Evolutionary conservation across 1,140 invertebrate species (phyloP).

Genomic region (Drosophila sechellia): DNA sequence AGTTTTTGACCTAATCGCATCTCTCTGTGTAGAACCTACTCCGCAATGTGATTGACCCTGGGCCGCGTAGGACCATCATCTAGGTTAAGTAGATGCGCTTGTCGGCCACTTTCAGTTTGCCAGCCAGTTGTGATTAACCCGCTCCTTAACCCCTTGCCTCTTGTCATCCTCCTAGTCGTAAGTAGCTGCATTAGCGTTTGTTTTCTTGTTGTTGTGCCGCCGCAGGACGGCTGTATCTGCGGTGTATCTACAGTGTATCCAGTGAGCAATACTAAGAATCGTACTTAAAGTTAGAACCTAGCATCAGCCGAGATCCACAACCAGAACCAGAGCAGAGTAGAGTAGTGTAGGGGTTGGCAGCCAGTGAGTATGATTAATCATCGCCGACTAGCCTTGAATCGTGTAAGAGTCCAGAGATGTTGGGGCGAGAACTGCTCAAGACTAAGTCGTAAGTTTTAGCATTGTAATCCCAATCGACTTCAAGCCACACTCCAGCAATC

Average conservation of each 20-base stretch:
- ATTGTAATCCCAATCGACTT: conserved; percentile 66
- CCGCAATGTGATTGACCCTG: conserved; percentile 31
- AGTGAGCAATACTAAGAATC: conserved; percentile 72
- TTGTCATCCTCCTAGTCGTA: conserved; percentile 37
- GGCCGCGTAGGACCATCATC: conserved; percentile 2
- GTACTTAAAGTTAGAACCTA: conserved; percentile 52
- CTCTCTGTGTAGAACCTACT: conserved; percentile 31
- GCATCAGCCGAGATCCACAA: conserved; percentile 9
- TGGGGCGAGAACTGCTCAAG: conserved; percentile 23
- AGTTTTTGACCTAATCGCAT: conserved; percentile 10
- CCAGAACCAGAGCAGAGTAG: conserved; percentile 13
- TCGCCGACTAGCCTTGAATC: conserved; percentile 36
- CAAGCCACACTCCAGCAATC: conserved; percentile 2
- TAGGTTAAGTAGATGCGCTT: conserved; percentile 27
- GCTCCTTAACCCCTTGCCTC: neutral
- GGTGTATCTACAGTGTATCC: conserved; percentile 63
- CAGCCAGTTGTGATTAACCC: conserved; percentile 31
- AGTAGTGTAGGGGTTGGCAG: conserved; percentile 14
- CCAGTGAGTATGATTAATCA: conserved; percentile 66
- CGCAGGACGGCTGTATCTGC: conserved; percentile 19
- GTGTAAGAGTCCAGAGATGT: conserved; percentile 28
- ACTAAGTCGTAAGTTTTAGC: conserved; percentile 71
- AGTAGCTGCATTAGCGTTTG: conserved; percentile 62
- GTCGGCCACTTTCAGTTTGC: conserved; percentile 5
- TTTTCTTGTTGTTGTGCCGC: conserved; percentile 33